These are phyloP conservation scores for Tiliqua scincoides DNA, from an alignment of 2,113 vertebrate species.

Conservation along the genomic window DNA sequence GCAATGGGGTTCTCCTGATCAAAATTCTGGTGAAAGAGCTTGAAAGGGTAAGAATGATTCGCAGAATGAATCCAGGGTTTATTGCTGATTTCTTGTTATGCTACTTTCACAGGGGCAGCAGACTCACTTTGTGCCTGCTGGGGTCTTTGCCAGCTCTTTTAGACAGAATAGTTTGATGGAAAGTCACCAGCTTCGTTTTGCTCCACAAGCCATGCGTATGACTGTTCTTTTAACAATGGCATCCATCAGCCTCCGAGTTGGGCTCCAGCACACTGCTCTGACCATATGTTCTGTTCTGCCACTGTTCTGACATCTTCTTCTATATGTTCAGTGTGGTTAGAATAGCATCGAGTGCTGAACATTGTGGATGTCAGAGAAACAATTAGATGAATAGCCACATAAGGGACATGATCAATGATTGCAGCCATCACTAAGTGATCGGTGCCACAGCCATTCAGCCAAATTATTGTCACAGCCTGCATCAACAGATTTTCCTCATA, in stretches of 20 bases:
- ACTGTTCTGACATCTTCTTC: neutral
- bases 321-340: neutral
- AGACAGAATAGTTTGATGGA: neutral
- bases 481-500: neutral
- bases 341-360: neutral
- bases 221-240: neutral
- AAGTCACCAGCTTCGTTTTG: neutral
- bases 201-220: no score
- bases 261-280: no score
- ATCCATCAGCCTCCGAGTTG: no score
- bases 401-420: no score
- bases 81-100: neutral
- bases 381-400: neutral
- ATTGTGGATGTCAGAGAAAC: neutral
- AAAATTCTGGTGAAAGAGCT: conserved; percentile 89
- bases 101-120: neutral
- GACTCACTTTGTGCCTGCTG: neutral
- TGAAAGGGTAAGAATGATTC: conserved; percentile 81
- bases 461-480: no score
- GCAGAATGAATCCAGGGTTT: neutral
- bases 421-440: no score
- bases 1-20: conserved; percentile 79
- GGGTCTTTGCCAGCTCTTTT: neutral
- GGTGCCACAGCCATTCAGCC: neutral
- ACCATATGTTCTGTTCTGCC: no score